Percentiles rank a stretch among this genome's conserved stretches.
phyloP scores from a whole-genome alignment of 2,113 vertebrate species.

The Conger conger region DNA sequence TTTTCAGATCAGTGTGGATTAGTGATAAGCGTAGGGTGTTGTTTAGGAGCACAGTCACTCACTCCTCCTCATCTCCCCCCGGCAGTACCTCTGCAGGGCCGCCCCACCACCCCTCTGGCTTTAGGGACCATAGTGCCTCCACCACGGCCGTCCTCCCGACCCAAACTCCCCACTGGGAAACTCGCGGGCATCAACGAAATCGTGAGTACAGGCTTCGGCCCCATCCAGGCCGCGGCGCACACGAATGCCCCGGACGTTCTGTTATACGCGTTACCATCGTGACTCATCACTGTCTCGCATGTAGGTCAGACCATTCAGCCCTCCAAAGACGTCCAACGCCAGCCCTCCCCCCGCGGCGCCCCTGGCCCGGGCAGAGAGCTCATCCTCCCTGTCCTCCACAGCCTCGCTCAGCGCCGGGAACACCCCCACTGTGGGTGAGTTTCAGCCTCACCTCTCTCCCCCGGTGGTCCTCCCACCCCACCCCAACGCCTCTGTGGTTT shows the following conservation, averaged over 20 bases:
- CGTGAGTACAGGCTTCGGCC: conserved; percentile 67
- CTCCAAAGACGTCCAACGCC: conserved; percentile 78
- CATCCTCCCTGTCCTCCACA: conserved; percentile 93
- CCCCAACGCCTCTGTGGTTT: background rate
- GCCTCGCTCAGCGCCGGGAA: conserved; percentile 90
- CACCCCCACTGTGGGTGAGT: conserved; percentile 92
- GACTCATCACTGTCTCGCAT: background rate
- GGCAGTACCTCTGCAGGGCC: conserved; percentile 71
- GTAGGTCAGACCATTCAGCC: conserved; percentile 91
- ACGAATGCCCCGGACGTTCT: background rate
- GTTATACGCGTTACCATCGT: background rate
- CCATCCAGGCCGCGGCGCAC: too few relatives aligned
- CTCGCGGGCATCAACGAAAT: conserved; percentile 95
- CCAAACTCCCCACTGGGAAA: conserved; percentile 86
- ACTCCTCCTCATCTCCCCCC: conserved; percentile 30
- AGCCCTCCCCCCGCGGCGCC: conserved; percentile 87
- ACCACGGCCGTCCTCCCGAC: conserved; percentile 89
- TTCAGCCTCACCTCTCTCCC: background rate
- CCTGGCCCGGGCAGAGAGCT: conserved; percentile 91
- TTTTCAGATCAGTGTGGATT: background rate
- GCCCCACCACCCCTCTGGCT: conserved; percentile 85
- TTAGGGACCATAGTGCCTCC: conserved; percentile 86
- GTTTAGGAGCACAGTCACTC: background rate
- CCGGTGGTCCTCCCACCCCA: background rate
- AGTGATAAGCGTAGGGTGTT: background rate